These are phyloP conservation scores for Acropternis orthonyx DNA, from an alignment of 2,797 vertebrate species.

Conservation along the genomic window DNA sequence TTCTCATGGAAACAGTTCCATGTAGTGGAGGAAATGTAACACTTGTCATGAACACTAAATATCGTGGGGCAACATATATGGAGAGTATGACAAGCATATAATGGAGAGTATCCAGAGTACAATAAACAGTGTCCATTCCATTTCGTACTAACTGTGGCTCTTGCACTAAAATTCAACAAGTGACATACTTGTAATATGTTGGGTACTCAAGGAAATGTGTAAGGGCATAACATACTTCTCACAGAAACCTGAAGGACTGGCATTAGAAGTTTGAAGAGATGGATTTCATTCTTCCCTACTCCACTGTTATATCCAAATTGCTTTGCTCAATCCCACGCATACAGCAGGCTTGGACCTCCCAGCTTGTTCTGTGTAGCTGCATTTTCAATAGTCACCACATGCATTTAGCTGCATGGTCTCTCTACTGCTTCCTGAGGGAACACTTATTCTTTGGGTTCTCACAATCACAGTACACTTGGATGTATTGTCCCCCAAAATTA, in stretches of 20 bases:
- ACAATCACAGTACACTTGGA: neutral
- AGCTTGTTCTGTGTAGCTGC: neutral
- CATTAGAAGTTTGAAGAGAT: neutral
- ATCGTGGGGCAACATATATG: neutral
- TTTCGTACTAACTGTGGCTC: neutral
- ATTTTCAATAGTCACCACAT: neutral
- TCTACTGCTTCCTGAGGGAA: neutral
- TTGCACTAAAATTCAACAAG: neutral
- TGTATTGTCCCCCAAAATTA: neutral
- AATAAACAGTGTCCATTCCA: neutral
- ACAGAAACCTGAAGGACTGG: neutral
- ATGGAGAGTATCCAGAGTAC: neutral
- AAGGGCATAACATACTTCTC: neutral
- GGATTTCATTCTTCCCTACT: neutral
- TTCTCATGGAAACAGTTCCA: neutral
- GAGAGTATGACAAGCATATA: neutral
- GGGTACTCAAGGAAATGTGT: neutral
- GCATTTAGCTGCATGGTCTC: neutral
- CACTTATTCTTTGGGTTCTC: neutral
- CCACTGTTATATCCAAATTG: neutral
- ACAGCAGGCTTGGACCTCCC: neutral
- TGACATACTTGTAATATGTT: neutral
- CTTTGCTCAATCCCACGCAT: neutral
- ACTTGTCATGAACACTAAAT: neutral
- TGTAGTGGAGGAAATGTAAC: neutral